Evolutionary conservation across 2,888 invertebrate genomes (phyloP).

Genomic region (Archips xylosteana): DNA sequence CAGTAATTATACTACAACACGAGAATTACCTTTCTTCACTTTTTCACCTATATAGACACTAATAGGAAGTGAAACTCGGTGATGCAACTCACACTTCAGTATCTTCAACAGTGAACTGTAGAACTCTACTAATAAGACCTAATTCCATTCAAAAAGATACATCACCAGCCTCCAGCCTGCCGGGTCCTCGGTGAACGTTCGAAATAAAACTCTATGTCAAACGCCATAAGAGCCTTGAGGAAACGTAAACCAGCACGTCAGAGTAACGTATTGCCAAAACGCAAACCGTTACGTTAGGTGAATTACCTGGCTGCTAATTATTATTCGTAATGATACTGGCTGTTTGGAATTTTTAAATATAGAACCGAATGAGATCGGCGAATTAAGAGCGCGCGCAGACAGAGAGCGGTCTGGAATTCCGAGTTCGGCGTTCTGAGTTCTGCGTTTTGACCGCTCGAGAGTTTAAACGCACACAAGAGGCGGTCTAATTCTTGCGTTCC

Average conservation of each 20-base stretch:
- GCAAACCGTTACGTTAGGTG: conserved; percentile 16
- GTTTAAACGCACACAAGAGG: too few relatives aligned
- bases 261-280: conserved; percentile 1
- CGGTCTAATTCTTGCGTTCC: too few relatives aligned
- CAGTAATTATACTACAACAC: neutral
- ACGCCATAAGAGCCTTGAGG: neutral
- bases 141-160: neutral
- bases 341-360: neutral
- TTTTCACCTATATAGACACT: neutral
- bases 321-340: conserved; percentile 13
- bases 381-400: neutral
- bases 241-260: neutral
- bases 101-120: neutral
- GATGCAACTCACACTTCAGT: neutral
- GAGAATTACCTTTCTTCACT: neutral
- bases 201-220: neutral
- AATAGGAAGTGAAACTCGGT: conserved; percentile 6
- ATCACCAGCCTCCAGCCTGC: too few relatives aligned
- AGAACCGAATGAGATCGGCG: neutral
- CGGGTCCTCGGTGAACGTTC: neutral
- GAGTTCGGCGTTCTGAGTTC: too few relatives aligned
- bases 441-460: too few relatives aligned
- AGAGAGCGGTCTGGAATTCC: too few relatives aligned
- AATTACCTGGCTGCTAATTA: conserved; percentile 15
- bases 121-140: neutral